A percentile compares a stretch with the other conserved stretches of the same genome.
Evolutionary conservation across 2,113 vertebrate genomes (phyloP).

Genomic region (Myanophis thanlyinensis): DNA sequence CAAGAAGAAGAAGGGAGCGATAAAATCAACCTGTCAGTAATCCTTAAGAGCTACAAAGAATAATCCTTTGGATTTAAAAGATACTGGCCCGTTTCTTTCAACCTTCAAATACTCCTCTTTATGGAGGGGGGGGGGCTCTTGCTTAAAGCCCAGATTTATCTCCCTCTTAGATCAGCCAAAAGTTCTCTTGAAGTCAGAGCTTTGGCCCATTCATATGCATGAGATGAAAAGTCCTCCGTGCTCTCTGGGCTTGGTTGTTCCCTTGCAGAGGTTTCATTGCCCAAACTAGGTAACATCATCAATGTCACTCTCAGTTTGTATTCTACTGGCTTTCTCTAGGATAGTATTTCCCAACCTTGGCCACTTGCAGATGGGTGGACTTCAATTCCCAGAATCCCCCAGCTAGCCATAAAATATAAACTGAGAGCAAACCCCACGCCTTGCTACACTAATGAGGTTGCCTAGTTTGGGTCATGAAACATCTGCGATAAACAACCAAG

Average conservation of each 20-base stretch:
- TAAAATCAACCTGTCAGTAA: conserved; percentile 18
- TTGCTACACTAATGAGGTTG: no score
- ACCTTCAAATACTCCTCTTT: conserved; percentile 33
- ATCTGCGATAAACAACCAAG: no score
- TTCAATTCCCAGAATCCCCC: no score
- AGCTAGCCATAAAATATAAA: no score
- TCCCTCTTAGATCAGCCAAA: background rate
- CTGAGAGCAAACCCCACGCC: no score
- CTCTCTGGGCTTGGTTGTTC: background rate
- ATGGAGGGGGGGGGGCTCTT: conserved; percentile 4
- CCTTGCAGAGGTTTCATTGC: no score
- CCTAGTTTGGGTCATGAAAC: no score
- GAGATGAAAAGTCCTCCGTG: background rate
- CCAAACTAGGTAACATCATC: no score
- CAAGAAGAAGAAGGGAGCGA: background rate
- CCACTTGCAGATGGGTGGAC: no score
- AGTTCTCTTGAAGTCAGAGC: background rate
- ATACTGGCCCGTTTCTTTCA: conserved; percentile 6
- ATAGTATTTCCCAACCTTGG: no score
- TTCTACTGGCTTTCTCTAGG: no score
- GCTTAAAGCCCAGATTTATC: conserved; percentile 5
- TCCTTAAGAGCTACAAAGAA: background rate
- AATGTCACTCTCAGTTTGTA: no score
- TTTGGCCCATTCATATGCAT: conserved; percentile 3
- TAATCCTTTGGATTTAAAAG: conserved; percentile 27